Conservation (phyloP, 2,888 invertebrate genomes). For the Odontocolon sp. region DNA sequence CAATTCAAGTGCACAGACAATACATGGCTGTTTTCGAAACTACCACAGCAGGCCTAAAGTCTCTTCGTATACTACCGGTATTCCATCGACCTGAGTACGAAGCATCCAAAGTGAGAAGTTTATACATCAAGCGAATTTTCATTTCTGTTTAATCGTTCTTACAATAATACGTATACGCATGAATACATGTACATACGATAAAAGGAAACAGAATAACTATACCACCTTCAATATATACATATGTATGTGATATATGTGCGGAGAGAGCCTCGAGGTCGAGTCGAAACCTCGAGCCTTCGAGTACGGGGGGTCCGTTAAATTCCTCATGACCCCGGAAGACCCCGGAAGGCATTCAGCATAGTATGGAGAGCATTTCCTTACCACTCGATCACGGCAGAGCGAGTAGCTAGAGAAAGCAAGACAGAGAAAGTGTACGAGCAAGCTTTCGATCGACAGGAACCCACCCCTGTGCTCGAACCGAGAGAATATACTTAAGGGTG, state of each 20-base stretch:
- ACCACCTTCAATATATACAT: constrained; percentile 36
- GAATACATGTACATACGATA: constrained; percentile 8
- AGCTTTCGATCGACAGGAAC: constrained; percentile 32
- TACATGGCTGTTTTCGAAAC: too few species aligned
- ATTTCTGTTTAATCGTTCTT: constrained; percentile 3
- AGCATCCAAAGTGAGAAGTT: background rate
- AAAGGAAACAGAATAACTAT: constrained; percentile 39
- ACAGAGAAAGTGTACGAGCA: constrained; percentile 2
- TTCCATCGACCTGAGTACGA: constrained; percentile 62
- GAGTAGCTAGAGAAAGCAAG: constrained; percentile 8
- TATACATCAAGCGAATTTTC: background rate
- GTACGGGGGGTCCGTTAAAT: constrained; percentile 58
- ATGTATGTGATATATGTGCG: constrained; percentile 44
- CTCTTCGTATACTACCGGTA: too few species aligned
- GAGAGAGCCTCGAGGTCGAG: constrained; percentile 48
- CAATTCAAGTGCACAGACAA: constrained; percentile 72
- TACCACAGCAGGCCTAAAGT: too few species aligned
- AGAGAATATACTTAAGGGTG: constrained; percentile 51
- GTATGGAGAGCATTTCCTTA: constrained; percentile 51
- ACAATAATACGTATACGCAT: background rate
- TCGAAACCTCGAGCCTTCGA: constrained; percentile 53
- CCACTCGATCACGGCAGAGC: constrained; percentile 44
- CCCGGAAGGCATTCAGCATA: constrained; percentile 56
- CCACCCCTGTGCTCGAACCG: constrained; percentile 48
- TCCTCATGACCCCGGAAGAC: constrained; percentile 60